Evolutionary conservation across 2,888 invertebrate species (phyloP), one percentile per base, ranked within the genome.

Genomic region (Drosophila mimica): DNA sequence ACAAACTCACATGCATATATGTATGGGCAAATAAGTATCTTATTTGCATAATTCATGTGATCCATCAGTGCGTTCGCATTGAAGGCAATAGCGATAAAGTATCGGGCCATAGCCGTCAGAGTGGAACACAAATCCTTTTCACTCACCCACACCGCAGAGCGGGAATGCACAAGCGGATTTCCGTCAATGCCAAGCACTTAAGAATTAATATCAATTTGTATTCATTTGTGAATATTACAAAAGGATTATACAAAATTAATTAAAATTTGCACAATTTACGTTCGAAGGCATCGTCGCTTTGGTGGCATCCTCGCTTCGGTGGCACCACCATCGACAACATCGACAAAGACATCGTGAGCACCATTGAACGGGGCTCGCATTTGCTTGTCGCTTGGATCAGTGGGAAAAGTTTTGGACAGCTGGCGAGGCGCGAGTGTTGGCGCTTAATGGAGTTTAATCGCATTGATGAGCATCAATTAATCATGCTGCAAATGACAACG

Each of bases 221-320:
- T 89, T 89, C 85, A 89, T 85, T 85, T 85, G 89, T 89, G 85
- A 87, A 85, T 89, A 85, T 85, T 85, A 85, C 85, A 89, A 83
- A 89, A 76, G 85, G 85, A 89, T 85, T 85, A 85, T 81, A 83
- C 84, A 83, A 85, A 85, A 85, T 85, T 85, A 85, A 85, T 85
- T 85, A 86, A 86, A 85, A 86, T 86, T 86, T 83, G 74, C 81
- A 77, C 80, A 77, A 76, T 82, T 81, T 76, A 76, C 68, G 73
- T 76, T 65, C 69, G 60, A 65, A 25, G 25, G 33, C 70, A 33
- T 15, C 53, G 52, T 49, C 30, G 17, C 63, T 17, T 6, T n/a
- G 31, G 31, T 57, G 57, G 46, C 70, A 20, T n/a, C 36, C 17
- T 36, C 31, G 25, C 36, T 15, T 36, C 31, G 25, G 38, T 49